A percentile compares a stretch with the other conserved stretches of the same genome.
Evolutionary conservation across 2,888 invertebrate genomes (phyloP).

Genomic region (Amiota minor): DNA sequence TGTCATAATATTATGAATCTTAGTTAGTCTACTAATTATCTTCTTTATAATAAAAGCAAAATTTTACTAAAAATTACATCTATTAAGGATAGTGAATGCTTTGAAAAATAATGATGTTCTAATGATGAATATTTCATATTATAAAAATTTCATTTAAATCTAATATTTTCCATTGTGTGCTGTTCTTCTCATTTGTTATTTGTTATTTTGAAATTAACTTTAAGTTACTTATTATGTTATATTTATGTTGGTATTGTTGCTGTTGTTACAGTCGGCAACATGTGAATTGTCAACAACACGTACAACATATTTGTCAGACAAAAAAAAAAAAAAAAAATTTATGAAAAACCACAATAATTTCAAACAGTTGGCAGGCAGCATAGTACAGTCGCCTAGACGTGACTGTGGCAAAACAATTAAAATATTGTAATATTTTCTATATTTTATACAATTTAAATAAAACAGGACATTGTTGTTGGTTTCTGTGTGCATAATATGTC

Average conservation of each 20-base stretch:
- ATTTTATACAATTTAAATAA: slow-evolving; percentile 33
- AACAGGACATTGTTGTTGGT: slow-evolving; percentile 9
- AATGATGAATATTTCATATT: too few species aligned
- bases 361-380: slow-evolving; percentile 54
- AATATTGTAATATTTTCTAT: slow-evolving; percentile 54
- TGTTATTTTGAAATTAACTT: slow-evolving; percentile 1
- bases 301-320: slow-evolving; percentile 20
- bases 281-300: slow-evolving; percentile 58
- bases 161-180: too few species aligned
- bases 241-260: slow-evolving; percentile 19
- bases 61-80: too few species aligned
- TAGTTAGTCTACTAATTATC: too few species aligned
- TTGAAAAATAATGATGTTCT: too few species aligned
- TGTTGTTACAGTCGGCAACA: slow-evolving; percentile 25
- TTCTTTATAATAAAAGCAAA: too few species aligned
- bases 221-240: neutral
- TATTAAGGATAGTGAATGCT: too few species aligned
- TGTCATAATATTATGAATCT: too few species aligned
- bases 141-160: too few species aligned
- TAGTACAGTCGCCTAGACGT: slow-evolving; percentile 39
- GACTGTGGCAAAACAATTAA: slow-evolving; percentile 55
- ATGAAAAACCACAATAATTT: slow-evolving; percentile 58
- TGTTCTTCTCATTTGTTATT: neutral
- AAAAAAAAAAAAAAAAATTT: slow-evolving; percentile 34
- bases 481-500: slow-evolving; percentile 39